phyloP scores from a whole-genome alignment of 2,888 invertebrate species.

The Schrankia costaestrigalis region DNA sequence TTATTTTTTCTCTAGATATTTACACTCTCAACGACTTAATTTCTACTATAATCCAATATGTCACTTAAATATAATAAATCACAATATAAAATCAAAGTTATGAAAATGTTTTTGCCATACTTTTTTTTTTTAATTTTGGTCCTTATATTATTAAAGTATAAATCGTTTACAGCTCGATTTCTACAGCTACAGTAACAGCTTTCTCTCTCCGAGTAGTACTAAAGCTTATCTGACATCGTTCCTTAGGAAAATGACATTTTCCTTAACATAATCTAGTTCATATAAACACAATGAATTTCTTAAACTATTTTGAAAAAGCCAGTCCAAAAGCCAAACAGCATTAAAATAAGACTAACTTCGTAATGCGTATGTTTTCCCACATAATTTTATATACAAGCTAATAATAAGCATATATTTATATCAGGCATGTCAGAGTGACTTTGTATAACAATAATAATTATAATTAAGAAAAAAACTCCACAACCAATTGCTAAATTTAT shows the following conservation, averaged over 20 bases:
- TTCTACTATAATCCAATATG: slow-evolving; percentile 57
- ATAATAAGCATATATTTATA: slow-evolving; percentile 41
- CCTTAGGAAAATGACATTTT: slow-evolving; percentile 42
- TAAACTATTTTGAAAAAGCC: slow-evolving; percentile 68
- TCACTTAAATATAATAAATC: slow-evolving; percentile 66
- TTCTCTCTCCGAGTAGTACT: slow-evolving; percentile 14
- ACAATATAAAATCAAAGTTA: slow-evolving; percentile 62
- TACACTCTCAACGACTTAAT: slow-evolving; percentile 61
- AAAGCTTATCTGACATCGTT: slow-evolving; percentile 29
- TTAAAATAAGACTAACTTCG: slow-evolving; percentile 70
- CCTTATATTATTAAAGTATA: slow-evolving; percentile 35
- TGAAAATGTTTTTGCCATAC: slow-evolving; percentile 42
- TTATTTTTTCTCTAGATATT: slow-evolving; percentile 60
- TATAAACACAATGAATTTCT: slow-evolving; percentile 56
- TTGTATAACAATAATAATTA: slow-evolving; percentile 21
- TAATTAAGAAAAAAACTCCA: slow-evolving; percentile 22
- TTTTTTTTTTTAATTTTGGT: slow-evolving; percentile 55
- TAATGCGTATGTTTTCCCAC: slow-evolving; percentile 81
- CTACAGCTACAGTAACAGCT: slow-evolving; percentile 13
- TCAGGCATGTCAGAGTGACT: slow-evolving; percentile 18
- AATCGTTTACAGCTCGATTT: slow-evolving; percentile 21
- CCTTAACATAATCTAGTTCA: slow-evolving; percentile 43
- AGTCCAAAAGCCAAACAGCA: slow-evolving; percentile 72
- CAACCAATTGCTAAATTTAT: slow-evolving; percentile 31
- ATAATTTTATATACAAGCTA: slow-evolving; percentile 70